Conservation (phyloP, 2,797 vertebrate species). For the Eulemur rubriventer region DNA sequence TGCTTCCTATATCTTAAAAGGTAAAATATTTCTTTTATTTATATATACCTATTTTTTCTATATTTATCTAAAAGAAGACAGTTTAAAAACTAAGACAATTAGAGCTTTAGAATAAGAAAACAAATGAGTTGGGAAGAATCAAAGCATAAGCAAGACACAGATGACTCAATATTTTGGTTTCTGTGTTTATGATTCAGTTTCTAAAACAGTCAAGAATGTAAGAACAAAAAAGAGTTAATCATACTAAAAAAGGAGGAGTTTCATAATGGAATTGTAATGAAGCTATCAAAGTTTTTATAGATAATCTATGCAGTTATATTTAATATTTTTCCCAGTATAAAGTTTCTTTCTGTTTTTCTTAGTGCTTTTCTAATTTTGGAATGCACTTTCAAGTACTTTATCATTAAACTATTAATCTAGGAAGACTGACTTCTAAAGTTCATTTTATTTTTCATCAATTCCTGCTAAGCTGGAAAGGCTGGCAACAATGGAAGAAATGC, state of each 20-base stretch:
- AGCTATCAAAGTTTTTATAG: background rate
- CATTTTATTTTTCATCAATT: slow-evolving; percentile 16
- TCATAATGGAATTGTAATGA: background rate
- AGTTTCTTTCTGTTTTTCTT: background rate
- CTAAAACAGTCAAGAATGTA: background rate
- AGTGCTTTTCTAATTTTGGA: background rate
- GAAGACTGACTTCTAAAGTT: background rate
- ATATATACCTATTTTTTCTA: slow-evolving; percentile 45
- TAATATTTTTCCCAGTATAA: background rate
- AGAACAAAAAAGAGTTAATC: background rate
- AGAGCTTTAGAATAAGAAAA: slow-evolving; percentile 79
- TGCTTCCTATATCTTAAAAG: slow-evolving; percentile 62
- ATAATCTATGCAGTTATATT: background rate
- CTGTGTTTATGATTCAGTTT: slow-evolving; percentile 59
- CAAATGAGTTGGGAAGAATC: slow-evolving; percentile 69
- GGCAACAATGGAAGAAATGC: background rate
- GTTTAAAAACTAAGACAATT: slow-evolving; percentile 70
- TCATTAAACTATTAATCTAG: background rate
- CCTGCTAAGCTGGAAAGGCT: background rate
- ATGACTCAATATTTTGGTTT: slow-evolving; percentile 60
- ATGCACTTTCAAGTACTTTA: slow-evolving; percentile 13
- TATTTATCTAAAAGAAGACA: slow-evolving; percentile 73
- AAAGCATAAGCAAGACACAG: slow-evolving; percentile 60
- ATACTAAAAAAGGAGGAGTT: background rate
- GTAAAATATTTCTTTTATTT: slow-evolving; percentile 74